These are phyloP conservation scores for Amblyornis subalaris DNA, from an alignment of 2,113 vertebrate species.

Conservation along the genomic window DNA sequence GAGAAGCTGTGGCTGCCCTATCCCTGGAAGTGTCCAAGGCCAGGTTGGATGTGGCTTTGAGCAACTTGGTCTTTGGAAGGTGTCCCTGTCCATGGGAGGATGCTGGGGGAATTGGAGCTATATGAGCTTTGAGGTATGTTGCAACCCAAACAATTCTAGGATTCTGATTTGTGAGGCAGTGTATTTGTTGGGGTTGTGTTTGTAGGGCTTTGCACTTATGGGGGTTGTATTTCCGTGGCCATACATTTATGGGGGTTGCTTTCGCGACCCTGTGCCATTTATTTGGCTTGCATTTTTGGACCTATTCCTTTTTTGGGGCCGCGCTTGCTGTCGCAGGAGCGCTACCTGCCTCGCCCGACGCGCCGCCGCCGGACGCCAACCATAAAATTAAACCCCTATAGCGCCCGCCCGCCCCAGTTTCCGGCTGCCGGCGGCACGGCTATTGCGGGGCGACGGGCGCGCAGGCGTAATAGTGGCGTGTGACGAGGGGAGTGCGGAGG, in stretches of 20 bases:
- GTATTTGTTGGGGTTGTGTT: neutral
- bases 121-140: neutral
- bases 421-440: neutral
- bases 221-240: neutral
- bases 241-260: neutral
- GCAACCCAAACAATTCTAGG: neutral
- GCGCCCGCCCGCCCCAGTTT: neutral
- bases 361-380: neutral
- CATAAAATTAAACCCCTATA: neutral
- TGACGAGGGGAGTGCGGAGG: neutral
- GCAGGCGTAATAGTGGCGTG: neutral
- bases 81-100: neutral
- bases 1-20: too few relatives aligned
- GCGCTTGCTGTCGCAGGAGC: neutral
- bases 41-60: too few relatives aligned
- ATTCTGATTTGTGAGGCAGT: neutral
- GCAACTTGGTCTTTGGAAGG: too few relatives aligned
- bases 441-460: neutral
- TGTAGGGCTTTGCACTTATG: neutral
- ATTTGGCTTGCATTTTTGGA: neutral
- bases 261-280: neutral
- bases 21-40: too few relatives aligned
- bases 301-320: neutral
- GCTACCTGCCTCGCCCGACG: neutral
- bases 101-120: neutral